Conservation (phyloP, 2,113 vertebrate genomes). For the Shinisaurus crocodilurus region DNA sequence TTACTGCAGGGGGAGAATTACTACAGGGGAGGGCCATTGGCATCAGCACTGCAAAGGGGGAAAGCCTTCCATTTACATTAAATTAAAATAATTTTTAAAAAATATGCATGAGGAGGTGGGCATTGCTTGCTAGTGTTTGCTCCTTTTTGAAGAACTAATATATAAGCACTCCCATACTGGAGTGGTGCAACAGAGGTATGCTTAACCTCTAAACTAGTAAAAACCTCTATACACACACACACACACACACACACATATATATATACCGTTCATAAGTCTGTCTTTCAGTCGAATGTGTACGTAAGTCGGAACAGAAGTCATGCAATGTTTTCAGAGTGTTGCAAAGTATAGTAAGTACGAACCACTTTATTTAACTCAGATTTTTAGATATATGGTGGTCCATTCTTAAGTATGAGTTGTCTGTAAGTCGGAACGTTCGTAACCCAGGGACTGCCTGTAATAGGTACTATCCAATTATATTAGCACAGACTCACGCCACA, state of each 20-base stretch:
- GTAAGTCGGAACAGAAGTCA: too few species aligned
- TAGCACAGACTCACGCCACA: not conserved
- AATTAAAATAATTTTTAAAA: not conserved
- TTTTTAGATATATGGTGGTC: too few species aligned
- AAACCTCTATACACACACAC: not conserved
- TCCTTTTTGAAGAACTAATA: not conserved
- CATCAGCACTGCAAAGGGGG: not conserved
- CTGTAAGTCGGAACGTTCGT: too few species aligned
- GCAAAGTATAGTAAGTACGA: too few species aligned
- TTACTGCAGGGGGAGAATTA: not conserved
- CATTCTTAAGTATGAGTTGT: too few species aligned
- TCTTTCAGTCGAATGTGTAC: too few species aligned
- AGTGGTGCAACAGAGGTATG: not conserved
- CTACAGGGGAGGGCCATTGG: not conserved
- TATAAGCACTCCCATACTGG: not conserved
- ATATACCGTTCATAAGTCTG: too few species aligned
- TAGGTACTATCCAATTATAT: not conserved
- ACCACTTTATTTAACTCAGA: too few species aligned
- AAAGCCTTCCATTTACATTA: not conserved
- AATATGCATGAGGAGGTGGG: not conserved
- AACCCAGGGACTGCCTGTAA: too few species aligned
- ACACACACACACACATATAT: not conserved
- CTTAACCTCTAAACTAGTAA: not conserved
- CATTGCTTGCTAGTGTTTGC: not conserved
- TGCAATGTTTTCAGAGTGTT: too few species aligned